Conservation (phyloP, 1,140 invertebrate species). For the Ceratina japonica region DNA sequence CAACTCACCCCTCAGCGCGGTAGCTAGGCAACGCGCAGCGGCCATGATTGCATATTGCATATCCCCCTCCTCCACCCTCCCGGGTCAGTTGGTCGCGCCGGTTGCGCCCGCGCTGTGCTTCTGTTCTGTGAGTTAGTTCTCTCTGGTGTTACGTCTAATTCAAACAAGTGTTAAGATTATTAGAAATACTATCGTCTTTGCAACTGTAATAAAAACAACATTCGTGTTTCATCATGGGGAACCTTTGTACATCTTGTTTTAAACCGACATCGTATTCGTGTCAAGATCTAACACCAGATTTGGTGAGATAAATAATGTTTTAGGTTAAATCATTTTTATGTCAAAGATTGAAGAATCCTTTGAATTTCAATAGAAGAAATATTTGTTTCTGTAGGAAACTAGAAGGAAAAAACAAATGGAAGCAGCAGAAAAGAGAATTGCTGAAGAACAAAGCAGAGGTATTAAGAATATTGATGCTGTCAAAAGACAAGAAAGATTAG, state of each 20-base stretch:
- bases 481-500: slow-evolving; percentile 76
- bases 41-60: no score
- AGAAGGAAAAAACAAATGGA: slow-evolving; percentile 78
- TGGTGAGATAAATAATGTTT: slow-evolving; percentile 53
- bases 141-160: neutral
- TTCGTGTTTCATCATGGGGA: slow-evolving; percentile 56
- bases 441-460: slow-evolving; percentile 78
- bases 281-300: slow-evolving; percentile 68
- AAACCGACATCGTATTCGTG: slow-evolving; percentile 61
- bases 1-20: no score
- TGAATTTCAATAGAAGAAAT: neutral
- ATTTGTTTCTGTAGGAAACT: slow-evolving; percentile 71
- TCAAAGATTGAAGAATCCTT: neutral
- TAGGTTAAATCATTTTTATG: slow-evolving; percentile 32
- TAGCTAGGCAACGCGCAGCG: no score
- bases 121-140: no score
- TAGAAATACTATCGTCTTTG: neutral
- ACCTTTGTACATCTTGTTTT: slow-evolving; percentile 59
- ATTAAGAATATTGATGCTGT: slow-evolving; percentile 80
- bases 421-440: slow-evolving; percentile 79
- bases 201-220: neutral
- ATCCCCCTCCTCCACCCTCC: no score
- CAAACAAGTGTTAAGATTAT: neutral
- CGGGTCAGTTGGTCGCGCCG: no score
- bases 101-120: no score